Evolutionary conservation across 2,888 invertebrate species (phyloP).

Genomic region (Monochamus alternatus): DNA sequence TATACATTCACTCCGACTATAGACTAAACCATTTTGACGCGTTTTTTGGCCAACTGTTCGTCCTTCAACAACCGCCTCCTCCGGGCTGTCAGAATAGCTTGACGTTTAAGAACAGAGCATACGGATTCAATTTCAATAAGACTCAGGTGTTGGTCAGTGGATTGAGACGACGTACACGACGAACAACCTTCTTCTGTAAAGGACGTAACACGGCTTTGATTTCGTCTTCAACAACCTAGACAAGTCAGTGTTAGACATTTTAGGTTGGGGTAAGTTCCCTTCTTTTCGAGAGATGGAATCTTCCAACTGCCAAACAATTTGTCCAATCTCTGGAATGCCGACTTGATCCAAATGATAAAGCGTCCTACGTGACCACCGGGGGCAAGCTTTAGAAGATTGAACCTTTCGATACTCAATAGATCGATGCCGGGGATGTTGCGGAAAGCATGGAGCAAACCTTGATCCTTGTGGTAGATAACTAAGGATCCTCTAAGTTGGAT

Average conservation of each 20-base stretch:
- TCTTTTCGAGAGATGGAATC: conserved; percentile 84
- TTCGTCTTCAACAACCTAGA: conserved; percentile 93
- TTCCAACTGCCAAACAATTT: conserved; percentile 97
- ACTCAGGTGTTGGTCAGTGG: conserved; percentile 92
- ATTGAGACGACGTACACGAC: conserved; percentile 93
- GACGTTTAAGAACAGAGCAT: conserved; percentile 91
- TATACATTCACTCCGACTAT: no score
- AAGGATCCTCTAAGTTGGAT: conserved; percentile 97
- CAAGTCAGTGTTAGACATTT: conserved; percentile 98
- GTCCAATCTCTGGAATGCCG: conserved; percentile 94
- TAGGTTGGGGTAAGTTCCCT: conserved; percentile 95
- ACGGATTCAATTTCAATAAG: conserved; percentile 94
- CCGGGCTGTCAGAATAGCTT: conserved; percentile 82
- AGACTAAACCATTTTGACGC: no score
- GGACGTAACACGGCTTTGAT: conserved; percentile 93
- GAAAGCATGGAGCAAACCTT: conserved; percentile 94
- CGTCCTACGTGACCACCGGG: conserved; percentile 99
- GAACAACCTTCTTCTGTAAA: conserved; percentile 85
- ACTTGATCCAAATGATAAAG: conserved; percentile 99
- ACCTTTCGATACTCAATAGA: conserved; percentile 86
- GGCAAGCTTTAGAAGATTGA: conserved; percentile 95
- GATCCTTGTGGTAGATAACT: conserved; percentile 95
- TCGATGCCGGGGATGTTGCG: conserved; percentile 98
- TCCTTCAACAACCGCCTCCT: conserved; percentile 77
- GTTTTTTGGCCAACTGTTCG: conserved; percentile 81